Base-by-base conservation (phyloP, 1,140 invertebrate genomes). In the Eueides isabella region DNA sequence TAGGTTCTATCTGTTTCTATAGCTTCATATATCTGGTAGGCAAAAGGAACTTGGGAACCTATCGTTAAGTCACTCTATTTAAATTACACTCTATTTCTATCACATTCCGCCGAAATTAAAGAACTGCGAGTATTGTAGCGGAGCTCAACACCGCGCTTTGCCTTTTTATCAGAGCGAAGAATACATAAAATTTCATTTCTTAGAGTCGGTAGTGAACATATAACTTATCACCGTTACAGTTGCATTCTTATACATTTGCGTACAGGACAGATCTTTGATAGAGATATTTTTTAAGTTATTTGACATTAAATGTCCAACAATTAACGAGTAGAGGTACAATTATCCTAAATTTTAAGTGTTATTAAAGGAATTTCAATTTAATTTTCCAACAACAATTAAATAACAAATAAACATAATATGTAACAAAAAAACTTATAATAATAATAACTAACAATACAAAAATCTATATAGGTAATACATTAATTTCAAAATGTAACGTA, bases 401-500 rank as follows among this genome's bases (percentile, higher is more conserved):
- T 19, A 19, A 19, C 7, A 19, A n/a, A 19, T 44, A 44, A 2
- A 1, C 19, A 55, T 48, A 48, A 23, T 19, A 19, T 11, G 11
- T 23, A 19, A 55, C 1, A 19, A 44, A 16, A 11, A 55, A 55
- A 11, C 23, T 7, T 55, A 55, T 11, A 11, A 55, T 23, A 44
- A 44, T 19, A 44, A 55, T 55, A 55, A 55, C 6, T 23, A 55
- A 26, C 48, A 55, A 55, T 55, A 44, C 41, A 55, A 55, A 19
- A 55, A 55, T 55, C 48, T 55, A 55, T 55, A 55, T 55, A 44
- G 41, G 41, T 44, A 30, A 63, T 63, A 63, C 61, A 63, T 63
- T 63, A 29, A 31, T 30, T 63, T 63, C 61, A 63, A 63, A 63
- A 63, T 63, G 29, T 63, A 63, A 63, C 14, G 48, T 71, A 62